These are phyloP conservation scores for Hipposideros larvatus DNA, from an alignment of 2,797 vertebrate genomes.

Conservation along the genomic window DNA sequence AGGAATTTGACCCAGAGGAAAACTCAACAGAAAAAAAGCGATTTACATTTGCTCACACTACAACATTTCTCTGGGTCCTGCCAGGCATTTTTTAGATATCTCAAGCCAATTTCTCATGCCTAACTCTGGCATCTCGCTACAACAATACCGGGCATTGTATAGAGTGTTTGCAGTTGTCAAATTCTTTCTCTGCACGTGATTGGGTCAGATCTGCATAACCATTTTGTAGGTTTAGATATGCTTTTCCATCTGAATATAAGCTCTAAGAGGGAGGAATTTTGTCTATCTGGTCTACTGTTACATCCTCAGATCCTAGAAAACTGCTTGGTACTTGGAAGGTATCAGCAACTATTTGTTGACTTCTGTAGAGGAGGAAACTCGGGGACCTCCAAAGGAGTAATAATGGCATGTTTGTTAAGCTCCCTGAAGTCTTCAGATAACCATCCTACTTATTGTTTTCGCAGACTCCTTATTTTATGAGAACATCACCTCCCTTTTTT, in stretches of 20 bases:
- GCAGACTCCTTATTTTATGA: neutral
- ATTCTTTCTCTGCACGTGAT: neutral
- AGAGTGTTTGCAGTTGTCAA: neutral
- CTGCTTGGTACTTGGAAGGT: neutral
- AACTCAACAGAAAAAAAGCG: slow-evolving; percentile 61
- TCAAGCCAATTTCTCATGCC: slow-evolving; percentile 21
- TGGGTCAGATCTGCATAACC: neutral
- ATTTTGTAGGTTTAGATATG: neutral
- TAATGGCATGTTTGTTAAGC: neutral
- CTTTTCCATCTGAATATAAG: neutral
- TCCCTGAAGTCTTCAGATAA: neutral
- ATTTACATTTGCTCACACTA: slow-evolving; percentile 34
- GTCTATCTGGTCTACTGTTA: neutral
- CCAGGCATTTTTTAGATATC: slow-evolving; percentile 47
- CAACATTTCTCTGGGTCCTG: neutral
- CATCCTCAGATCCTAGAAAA: neutral
- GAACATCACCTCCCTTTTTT: neutral
- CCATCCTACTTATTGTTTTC: slow-evolving; percentile 20
- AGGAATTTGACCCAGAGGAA: slow-evolving; percentile 65
- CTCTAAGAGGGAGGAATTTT: neutral
- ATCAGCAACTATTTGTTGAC: neutral
- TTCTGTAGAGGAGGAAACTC: neutral
- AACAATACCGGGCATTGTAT: neutral
- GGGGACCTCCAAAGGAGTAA: neutral
- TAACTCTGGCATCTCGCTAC: neutral